Conservation (phyloP, 2,888 invertebrate genomes). For the Lapara coniferarum region DNA sequence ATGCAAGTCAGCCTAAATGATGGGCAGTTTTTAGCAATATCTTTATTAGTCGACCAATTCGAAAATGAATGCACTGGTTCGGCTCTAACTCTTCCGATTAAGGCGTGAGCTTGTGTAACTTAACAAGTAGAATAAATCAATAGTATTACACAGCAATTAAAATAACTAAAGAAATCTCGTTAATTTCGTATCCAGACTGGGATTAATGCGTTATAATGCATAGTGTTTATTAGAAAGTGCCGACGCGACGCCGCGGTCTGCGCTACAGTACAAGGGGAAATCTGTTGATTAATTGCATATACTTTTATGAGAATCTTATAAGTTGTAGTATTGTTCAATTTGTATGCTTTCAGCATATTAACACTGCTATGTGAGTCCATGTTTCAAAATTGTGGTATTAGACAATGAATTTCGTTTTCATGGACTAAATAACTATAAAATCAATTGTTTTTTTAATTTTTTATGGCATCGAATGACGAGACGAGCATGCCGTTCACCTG, state of each 20-base stretch:
- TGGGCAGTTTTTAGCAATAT: too few species aligned
- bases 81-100: too few species aligned
- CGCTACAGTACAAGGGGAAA: conserved; percentile 5
- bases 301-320: conserved; percentile 6
- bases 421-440: too few species aligned
- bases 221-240: conserved; percentile 19
- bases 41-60: too few species aligned
- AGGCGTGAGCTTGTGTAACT: too few species aligned
- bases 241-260: background rate
- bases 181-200: conserved; percentile 12
- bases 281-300: conserved; percentile 9
- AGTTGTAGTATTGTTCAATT: background rate
- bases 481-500: too few species aligned
- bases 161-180: conserved; percentile 14
- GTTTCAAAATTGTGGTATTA: too few species aligned
- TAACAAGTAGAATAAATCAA: background rate
- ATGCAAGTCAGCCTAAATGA: too few species aligned
- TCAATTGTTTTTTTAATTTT: too few species aligned
- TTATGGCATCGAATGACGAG: too few species aligned
- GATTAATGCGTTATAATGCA: conserved; percentile 16
- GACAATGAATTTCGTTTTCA: too few species aligned
- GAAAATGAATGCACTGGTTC: too few species aligned
- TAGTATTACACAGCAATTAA: conserved; percentile 1
- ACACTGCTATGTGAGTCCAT: background rate
- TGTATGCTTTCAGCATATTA: background rate